Conservation (phyloP, 2,113 vertebrate species). For the Sinocyclocheilus rhinocerous region DNA sequence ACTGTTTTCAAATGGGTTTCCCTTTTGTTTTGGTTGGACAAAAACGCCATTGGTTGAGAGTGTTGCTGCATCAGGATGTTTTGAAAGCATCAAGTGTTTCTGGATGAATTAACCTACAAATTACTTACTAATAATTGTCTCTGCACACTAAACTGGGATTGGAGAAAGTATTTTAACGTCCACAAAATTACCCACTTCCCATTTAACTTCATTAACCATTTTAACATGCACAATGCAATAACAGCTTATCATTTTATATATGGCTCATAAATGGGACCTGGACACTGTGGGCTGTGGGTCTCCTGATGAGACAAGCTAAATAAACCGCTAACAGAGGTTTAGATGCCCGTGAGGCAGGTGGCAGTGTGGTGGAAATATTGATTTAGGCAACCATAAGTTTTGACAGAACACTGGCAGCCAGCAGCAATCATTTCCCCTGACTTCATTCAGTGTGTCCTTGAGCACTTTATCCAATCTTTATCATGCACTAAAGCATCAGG, state of each 20-base stretch:
- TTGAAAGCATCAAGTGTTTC: not conserved
- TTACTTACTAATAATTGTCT: not conserved
- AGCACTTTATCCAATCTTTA: slow-evolving; percentile 28
- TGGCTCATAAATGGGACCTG: not conserved
- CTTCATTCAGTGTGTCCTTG: slow-evolving; percentile 4
- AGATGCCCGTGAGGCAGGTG: slow-evolving; percentile 1
- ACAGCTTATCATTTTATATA: not conserved
- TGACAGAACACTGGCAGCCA: not conserved
- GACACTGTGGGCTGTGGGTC: not conserved
- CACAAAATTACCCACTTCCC: not conserved
- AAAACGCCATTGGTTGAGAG: not conserved
- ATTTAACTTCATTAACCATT: not conserved
- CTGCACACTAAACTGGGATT: not conserved
- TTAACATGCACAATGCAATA: not conserved
- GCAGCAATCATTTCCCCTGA: slow-evolving; percentile 7
- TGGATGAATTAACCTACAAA: not conserved
- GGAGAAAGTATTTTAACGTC: not conserved
- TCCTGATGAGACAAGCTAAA: not conserved
- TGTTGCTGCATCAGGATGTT: not conserved
- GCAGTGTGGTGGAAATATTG: slow-evolving; percentile 5
- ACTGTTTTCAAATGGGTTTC: not conserved
- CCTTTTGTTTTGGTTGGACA: not conserved
- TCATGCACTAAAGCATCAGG: not conserved
- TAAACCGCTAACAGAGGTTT: not conserved
- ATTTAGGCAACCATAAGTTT: slow-evolving; percentile 14